A percentile compares a stretch with the other conserved stretches of the same genome.
Evolutionary conservation across 2,888 invertebrate species (phyloP).

Genomic region (Stratiomys singularior): DNA sequence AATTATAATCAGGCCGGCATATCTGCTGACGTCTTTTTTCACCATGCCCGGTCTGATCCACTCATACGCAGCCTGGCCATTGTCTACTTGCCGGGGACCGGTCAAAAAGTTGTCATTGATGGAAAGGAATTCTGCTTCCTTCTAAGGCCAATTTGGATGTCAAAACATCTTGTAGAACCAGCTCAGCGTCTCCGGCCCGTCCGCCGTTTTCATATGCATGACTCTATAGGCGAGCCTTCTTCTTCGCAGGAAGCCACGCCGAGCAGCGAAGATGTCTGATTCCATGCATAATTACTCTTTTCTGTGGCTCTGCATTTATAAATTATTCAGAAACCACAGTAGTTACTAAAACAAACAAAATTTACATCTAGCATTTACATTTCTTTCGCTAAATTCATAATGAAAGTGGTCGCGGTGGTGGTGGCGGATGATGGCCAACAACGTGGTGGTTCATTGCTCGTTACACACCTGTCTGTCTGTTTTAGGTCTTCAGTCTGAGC

Average conservation of each 20-base stretch:
- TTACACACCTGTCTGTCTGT: constrained; percentile 43
- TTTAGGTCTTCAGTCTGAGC: not conserved
- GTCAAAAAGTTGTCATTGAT: constrained; percentile 38
- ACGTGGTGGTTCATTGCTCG: constrained; percentile 25
- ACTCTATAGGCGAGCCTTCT: not conserved
- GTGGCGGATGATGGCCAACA: not conserved
- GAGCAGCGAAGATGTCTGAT: constrained; percentile 1
- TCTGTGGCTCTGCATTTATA: constrained; percentile 48
- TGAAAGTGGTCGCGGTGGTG: constrained; percentile 6
- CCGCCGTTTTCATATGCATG: not conserved
- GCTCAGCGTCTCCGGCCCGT: not conserved
- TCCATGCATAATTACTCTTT: constrained; percentile 43
- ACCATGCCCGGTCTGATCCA: not conserved
- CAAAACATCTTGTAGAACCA: constrained; percentile 1
- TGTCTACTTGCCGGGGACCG: not conserved
- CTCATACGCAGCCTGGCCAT: constrained; percentile 10
- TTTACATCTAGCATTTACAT: constrained; percentile 43
- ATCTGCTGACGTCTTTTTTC: constrained; percentile 49
- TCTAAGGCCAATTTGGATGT: constrained; percentile 34
- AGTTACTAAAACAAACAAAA: constrained; percentile 51
- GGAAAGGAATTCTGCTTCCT: constrained; percentile 37
- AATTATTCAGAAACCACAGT: constrained; percentile 50
- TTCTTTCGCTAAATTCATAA: constrained; percentile 44
- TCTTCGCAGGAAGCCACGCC: constrained; percentile 7
- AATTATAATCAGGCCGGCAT: constrained; percentile 53